Conservation (phyloP, 1,140 invertebrate species). For the Bicyclus anynana region DNA sequence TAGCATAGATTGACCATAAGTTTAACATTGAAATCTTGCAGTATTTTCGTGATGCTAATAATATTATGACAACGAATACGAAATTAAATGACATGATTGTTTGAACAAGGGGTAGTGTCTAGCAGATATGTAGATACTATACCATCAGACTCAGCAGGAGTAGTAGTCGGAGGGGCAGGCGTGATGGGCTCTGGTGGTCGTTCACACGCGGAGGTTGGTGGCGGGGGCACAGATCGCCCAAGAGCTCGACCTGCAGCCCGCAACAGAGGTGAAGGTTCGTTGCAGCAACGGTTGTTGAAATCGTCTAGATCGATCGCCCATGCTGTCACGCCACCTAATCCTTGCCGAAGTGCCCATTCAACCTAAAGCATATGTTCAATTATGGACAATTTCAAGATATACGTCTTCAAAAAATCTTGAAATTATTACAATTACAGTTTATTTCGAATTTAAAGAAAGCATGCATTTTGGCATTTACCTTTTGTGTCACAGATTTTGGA, state of each 20-base stretch:
- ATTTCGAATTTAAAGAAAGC: too few relatives aligned
- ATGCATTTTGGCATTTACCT: constrained; percentile 73
- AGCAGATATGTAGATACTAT: constrained; percentile 3
- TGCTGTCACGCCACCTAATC: constrained; percentile 88
- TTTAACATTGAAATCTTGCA: too few relatives aligned
- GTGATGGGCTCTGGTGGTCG: constrained; percentile 83
- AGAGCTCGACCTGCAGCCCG: constrained; percentile 85
- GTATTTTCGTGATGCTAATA: too few relatives aligned
- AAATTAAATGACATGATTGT: too few relatives aligned
- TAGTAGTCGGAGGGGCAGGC: constrained; percentile 83
- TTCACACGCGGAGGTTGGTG: constrained; percentile 78
- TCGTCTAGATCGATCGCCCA: constrained; percentile 97
- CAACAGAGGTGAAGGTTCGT: constrained; percentile 86
- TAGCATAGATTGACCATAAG: too few relatives aligned
- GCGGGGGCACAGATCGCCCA: constrained; percentile 80
- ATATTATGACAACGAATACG: too few relatives aligned
- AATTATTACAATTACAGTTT: too few relatives aligned
- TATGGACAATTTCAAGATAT: not conserved
- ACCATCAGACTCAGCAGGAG: constrained; percentile 78
- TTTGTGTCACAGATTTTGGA: constrained; percentile 83
- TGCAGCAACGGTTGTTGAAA: constrained; percentile 89
- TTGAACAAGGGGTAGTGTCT: not conserved
- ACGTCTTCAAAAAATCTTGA: too few relatives aligned
- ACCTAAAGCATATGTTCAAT: constrained; percentile 70
- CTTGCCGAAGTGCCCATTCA: constrained; percentile 83